A percentile compares a stretch with the other conserved stretches of the same genome.
Evolutionary conservation across 1,140 invertebrate species (phyloP).

Genomic region (Drosophila quadrilineata): DNA sequence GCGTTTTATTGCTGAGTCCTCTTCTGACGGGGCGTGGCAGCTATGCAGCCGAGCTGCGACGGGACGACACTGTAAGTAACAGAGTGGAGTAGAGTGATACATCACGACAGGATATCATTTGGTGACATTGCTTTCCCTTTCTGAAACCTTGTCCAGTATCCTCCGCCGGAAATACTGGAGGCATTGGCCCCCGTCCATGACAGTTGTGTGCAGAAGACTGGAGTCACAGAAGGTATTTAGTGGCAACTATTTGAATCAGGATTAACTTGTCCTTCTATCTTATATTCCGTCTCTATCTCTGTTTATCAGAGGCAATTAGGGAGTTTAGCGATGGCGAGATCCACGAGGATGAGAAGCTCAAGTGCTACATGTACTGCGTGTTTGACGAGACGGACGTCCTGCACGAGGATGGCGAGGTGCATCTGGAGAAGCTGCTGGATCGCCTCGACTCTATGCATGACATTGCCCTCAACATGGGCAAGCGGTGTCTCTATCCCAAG

Average conservation of each 20-base stretch:
- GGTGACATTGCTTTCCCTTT: no score
- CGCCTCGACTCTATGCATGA: slow-evolving; percentile 57
- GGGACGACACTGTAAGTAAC: slow-evolving; percentile 50
- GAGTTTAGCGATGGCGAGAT: slow-evolving; percentile 67
- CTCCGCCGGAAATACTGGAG: slow-evolving; percentile 53
- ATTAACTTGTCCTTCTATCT: slow-evolving; percentile 1
- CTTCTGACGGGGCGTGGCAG: slow-evolving; percentile 19
- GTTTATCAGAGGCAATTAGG: slow-evolving; percentile 70
- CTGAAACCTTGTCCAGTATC: slow-evolving; percentile 32
- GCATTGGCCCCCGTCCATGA: slow-evolving; percentile 47
- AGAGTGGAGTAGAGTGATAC: not conserved
- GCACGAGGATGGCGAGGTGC: slow-evolving; percentile 61
- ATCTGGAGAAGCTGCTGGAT: slow-evolving; percentile 55
- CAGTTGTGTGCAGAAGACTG: slow-evolving; percentile 48
- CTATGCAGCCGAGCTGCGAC: slow-evolving; percentile 33
- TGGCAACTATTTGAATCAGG: slow-evolving; percentile 6
- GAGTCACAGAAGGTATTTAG: slow-evolving; percentile 55
- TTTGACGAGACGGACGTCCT: slow-evolving; percentile 59
- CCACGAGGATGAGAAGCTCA: slow-evolving; percentile 61
- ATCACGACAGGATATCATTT: no score
- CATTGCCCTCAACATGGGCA: slow-evolving; percentile 63
- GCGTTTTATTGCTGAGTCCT: slow-evolving; percentile 37
- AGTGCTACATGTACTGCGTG: slow-evolving; percentile 69
- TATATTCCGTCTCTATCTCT: slow-evolving; percentile 7
- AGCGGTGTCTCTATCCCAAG: slow-evolving; percentile 55